Base-by-base conservation (phyloP, 2,888 invertebrate genomes). In the Biston betularia region DNA sequence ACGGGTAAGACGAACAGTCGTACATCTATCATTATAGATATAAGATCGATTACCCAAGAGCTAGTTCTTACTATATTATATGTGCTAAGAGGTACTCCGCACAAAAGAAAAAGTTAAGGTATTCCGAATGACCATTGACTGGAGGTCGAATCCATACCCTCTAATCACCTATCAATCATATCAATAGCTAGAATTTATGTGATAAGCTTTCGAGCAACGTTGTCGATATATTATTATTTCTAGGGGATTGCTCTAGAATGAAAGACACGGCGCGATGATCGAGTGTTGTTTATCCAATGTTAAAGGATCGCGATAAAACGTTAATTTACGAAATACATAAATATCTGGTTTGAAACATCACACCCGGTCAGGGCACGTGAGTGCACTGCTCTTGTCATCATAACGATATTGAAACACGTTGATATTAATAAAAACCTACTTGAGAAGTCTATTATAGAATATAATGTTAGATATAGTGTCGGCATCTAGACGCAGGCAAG, bases 401-500 rank as follows among this genome's bases (percentile, higher is more conserved):
- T 70, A 59, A 65, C 40, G 24, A 42, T 50, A 63, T 67, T 62
- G 62, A 65, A 65, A 62, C 57, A 60, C 55, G 48, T 57, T 64
- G 33, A 44, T 35, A 35, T 60, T 50, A 44, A 33, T 52, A 49
- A 9, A n/a, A n/a, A n/a, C n/a, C n/a, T n/a, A 24, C 24, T 24
- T 24, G 24, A 24, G 24, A 24, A 24, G 24, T 24, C 24, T 42
- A 0, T 33, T 48, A 56, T 34, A 67, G 70, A 72, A 74, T 69
- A 63, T 48, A 34, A 38, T 9, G 38, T 9, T 38, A 55, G 69
- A 75, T 75, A 73, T 68, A 64, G 69, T 76, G 75, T 24, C 72
- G 76, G 74, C 76, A 77, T 78, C 64, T 74, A 70, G 60, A 67
- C 67, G 65, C 69, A 68, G 63, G 68, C 70, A 63, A 6, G 38